Evolutionary conservation across 1,140 invertebrate genomes (phyloP).

Genomic region (Drosophila novamexicana): DNA sequence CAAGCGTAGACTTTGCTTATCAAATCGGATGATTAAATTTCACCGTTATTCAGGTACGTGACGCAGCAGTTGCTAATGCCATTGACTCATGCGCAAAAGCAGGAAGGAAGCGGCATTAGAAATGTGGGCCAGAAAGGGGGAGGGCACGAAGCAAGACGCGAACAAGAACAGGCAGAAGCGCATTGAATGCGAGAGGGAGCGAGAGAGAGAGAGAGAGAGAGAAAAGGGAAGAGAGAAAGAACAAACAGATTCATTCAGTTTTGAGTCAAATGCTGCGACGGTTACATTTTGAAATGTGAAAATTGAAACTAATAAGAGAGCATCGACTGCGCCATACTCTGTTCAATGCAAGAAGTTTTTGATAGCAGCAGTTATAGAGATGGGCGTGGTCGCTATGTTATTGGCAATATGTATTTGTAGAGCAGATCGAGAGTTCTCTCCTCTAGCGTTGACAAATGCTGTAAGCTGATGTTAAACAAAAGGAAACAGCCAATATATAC

Average conservation of each 20-base stretch:
- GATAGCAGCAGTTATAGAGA: too few species aligned
- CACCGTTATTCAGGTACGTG: slow-evolving; percentile 31
- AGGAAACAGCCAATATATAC: slow-evolving; percentile 12
- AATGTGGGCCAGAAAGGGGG: slow-evolving; percentile 3
- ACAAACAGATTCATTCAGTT: slow-evolving; percentile 43
- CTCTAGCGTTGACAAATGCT: too few species aligned
- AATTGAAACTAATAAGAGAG: slow-evolving; percentile 4
- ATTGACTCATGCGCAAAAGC: slow-evolving; percentile 63
- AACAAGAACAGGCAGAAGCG: background rate
- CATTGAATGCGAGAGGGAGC: background rate
- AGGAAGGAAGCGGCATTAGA: slow-evolving; percentile 46
- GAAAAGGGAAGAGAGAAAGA: background rate
- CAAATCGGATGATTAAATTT: slow-evolving; percentile 38
- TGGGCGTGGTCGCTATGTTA: too few species aligned
- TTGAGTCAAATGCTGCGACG: slow-evolving; percentile 41
- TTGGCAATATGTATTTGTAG: too few species aligned
- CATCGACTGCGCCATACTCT: background rate
- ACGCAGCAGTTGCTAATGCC: slow-evolving; percentile 43
- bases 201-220: background rate
- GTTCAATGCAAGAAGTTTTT: background rate
- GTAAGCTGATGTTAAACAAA: too few species aligned
- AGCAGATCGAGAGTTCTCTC: too few species aligned
- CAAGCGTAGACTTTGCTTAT: slow-evolving; percentile 18
- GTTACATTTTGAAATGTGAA: slow-evolving; percentile 59
- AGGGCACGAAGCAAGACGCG: background rate